Conservation (phyloP, 2,797 vertebrate genomes). For the Miichthys miiuy region DNA sequence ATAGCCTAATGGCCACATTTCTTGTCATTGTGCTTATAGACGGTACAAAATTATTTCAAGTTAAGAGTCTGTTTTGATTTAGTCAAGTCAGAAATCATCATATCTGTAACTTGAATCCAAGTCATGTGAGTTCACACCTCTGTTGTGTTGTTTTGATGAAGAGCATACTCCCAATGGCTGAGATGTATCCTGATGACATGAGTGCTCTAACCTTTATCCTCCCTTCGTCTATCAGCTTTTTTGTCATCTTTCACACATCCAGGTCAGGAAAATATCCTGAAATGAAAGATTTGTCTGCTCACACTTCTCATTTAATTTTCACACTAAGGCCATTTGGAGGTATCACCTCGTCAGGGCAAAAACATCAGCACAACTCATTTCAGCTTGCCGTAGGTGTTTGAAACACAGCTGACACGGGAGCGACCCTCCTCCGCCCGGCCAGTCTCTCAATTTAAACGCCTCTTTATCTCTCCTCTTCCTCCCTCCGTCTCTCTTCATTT, state of each 20-base stretch:
- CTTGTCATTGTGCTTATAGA: background rate
- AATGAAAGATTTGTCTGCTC: slow-evolving; percentile 2
- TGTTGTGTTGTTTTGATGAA: slow-evolving; percentile 1
- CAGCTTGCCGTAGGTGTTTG: slow-evolving; percentile 38
- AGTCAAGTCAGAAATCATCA: slow-evolving; percentile 9
- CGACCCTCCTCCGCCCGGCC: slow-evolving; percentile 25
- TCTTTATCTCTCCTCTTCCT: slow-evolving; percentile 36
- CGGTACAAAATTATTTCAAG: background rate
- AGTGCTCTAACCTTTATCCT: background rate
- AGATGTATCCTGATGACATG: background rate
- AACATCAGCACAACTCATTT: background rate
- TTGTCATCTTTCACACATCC: background rate
- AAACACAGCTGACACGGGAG: slow-evolving; percentile 34
- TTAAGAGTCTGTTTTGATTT: slow-evolving; percentile 28
- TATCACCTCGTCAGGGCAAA: slow-evolving; percentile 5
- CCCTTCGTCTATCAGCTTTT: background rate
- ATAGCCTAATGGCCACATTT: background rate
- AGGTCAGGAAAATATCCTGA: background rate
- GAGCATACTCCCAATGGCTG: background rate
- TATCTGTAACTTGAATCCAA: slow-evolving; percentile 4
- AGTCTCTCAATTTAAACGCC: slow-evolving; percentile 15
- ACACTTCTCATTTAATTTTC: slow-evolving; percentile 1
- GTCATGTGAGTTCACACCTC: slow-evolving; percentile 22
- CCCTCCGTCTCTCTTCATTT: slow-evolving; percentile 19
- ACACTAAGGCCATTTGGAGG: slow-evolving; percentile 2